Evolutionary conservation across 2,113 vertebrate genomes (phyloP).

Genomic region (Chroicocephalus ridibundus): DNA sequence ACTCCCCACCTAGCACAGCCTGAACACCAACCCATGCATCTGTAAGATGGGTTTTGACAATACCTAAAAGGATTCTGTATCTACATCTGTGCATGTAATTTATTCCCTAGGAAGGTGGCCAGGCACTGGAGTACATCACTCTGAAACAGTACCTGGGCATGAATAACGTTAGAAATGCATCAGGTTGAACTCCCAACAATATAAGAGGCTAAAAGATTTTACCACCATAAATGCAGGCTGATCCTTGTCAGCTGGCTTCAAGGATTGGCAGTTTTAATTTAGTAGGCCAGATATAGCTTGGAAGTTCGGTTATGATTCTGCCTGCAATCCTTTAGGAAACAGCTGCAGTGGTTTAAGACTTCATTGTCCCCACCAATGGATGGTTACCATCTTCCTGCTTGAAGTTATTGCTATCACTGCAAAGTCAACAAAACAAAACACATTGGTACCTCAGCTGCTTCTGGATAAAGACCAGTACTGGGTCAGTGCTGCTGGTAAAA

Average conservation of each 20-base stretch:
- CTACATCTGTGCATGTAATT: background rate
- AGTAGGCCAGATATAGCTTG: background rate
- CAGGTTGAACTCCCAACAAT: rapidly evolving
- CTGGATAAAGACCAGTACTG: background rate
- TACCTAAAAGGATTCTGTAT: background rate
- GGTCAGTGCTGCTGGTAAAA: background rate
- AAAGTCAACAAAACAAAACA: background rate
- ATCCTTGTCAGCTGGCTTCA: background rate
- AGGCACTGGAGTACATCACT: background rate
- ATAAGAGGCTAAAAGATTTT: background rate
- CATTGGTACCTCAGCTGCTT: background rate
- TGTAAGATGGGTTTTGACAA: background rate
- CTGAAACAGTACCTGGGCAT: background rate
- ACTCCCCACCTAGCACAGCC: background rate
- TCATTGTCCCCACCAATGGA: background rate
- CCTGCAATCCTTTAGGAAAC: background rate
- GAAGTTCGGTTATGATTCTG: background rate
- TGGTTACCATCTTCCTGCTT: background rate
- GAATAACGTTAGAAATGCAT: background rate
- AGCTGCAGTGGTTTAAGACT: background rate
- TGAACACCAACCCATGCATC: background rate
- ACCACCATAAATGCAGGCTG: background rate
- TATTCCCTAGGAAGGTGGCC: background rate
- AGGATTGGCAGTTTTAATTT: background rate
- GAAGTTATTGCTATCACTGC: background rate